A percentile compares a stretch with the other conserved stretches of the same genome.
phyloP scores from a whole-genome alignment of 2,888 invertebrate genomes.

The Desoria tigrina region DNA sequence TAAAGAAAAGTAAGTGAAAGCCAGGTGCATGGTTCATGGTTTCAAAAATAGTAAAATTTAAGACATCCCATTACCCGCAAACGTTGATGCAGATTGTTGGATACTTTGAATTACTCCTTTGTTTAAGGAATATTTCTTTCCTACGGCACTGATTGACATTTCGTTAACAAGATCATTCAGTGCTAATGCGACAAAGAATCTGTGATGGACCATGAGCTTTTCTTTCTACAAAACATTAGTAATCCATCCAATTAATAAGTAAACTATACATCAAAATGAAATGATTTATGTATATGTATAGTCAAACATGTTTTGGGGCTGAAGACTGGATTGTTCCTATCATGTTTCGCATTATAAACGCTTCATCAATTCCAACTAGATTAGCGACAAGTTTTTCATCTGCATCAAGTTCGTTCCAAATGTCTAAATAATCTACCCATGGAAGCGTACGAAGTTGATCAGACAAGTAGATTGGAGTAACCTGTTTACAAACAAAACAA shows the following conservation, averaged over 20 bases:
- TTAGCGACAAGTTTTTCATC: slow-evolving; percentile 84
- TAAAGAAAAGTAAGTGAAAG: too few relatives aligned
- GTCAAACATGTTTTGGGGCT: too few relatives aligned
- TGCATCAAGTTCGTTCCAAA: slow-evolving; percentile 78
- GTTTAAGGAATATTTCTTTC: slow-evolving; percentile 81
- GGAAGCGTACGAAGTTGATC: slow-evolving; percentile 78
- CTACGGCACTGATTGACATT: too few relatives aligned
- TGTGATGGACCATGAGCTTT: too few relatives aligned
- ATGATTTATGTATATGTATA: too few relatives aligned
- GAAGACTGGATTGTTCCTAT: too few relatives aligned
- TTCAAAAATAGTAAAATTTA: neutral
- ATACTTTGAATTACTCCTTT: slow-evolving; percentile 89
- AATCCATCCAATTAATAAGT: too few relatives aligned
- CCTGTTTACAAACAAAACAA: slow-evolving; percentile 55
- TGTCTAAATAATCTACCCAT: slow-evolving; percentile 65
- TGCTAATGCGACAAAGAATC: too few relatives aligned
- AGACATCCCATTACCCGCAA: slow-evolving; percentile 68
- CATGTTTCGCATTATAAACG: slow-evolving; percentile 77
- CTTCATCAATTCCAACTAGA: slow-evolving; percentile 83
- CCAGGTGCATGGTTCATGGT: neutral
- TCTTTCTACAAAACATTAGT: too few relatives aligned
- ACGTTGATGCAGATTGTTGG: slow-evolving; percentile 91
- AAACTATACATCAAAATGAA: too few relatives aligned
- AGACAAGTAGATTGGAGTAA: slow-evolving; percentile 85
- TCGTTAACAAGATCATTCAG: too few relatives aligned